Conservation (phyloP, 2,888 invertebrate genomes). For the Druceiella hillmani region DNA sequence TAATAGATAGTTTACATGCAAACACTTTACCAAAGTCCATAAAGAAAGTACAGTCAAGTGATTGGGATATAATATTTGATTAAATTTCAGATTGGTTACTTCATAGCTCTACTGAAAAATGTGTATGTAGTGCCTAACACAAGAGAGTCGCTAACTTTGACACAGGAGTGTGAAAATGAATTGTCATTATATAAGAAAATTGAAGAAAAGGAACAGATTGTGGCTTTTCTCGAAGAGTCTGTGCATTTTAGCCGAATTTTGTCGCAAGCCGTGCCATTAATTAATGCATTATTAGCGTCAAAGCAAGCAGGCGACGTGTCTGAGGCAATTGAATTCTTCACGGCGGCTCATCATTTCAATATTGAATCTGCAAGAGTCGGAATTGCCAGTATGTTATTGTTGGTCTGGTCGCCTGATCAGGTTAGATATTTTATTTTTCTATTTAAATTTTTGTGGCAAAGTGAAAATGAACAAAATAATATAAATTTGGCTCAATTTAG, state of each 20-base stretch:
- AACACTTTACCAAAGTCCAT: no score
- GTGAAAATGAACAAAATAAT: no score
- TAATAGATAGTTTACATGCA: no score
- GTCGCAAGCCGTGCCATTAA: slow-evolving; percentile 48
- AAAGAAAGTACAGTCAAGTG: no score
- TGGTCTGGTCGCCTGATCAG: slow-evolving; percentile 78
- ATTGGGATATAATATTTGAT: slow-evolving; percentile 2
- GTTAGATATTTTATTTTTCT: slow-evolving; percentile 30
- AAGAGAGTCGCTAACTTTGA: slow-evolving; percentile 31
- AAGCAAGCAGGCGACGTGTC: slow-evolving; percentile 72
- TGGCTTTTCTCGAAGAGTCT: slow-evolving; percentile 66
- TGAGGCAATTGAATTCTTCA: slow-evolving; percentile 87
- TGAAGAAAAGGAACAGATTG: slow-evolving; percentile 55
- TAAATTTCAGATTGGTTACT: slow-evolving; percentile 39
- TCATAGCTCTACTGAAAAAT: slow-evolving; percentile 41
- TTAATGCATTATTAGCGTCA: slow-evolving; percentile 68
- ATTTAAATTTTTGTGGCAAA: no score
- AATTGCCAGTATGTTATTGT: slow-evolving; percentile 67
- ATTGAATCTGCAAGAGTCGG: slow-evolving; percentile 68
- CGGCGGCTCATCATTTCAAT: slow-evolving; percentile 71
- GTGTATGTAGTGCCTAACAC: slow-evolving; percentile 40
- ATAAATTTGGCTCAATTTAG: no score
- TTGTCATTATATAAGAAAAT: slow-evolving; percentile 48
- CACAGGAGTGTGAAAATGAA: slow-evolving; percentile 43
- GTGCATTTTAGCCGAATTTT: slow-evolving; percentile 48